Evolutionary conservation across 2,113 vertebrate species (phyloP).

Genomic region (Prionailurus viverrinus): DNA sequence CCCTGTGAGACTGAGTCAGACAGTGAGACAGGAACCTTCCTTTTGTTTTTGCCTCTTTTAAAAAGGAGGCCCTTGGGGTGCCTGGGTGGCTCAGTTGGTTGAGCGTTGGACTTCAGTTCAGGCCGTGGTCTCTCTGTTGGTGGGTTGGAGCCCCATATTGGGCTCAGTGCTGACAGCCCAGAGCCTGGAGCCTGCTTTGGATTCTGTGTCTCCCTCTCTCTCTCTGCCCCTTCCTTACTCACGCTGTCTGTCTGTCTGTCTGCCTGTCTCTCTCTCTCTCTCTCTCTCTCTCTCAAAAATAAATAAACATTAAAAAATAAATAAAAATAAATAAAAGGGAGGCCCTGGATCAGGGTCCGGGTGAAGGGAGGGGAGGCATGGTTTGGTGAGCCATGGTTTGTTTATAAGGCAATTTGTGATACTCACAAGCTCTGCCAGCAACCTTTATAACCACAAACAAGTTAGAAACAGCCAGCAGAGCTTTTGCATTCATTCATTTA

Average conservation of each 20-base stretch:
- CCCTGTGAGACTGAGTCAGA: background rate
- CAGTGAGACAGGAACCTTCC: background rate
- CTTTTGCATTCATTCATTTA: background rate
- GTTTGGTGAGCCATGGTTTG: rapidly evolving
- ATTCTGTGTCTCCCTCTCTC: too few relatives aligned
- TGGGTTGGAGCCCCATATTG: too few relatives aligned
- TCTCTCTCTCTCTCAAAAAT: too few relatives aligned
- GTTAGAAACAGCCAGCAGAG: background rate
- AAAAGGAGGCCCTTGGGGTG: background rate
- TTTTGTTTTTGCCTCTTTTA: background rate
- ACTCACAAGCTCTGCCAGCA: background rate
- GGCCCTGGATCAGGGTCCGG: background rate
- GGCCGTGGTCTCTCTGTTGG: too few relatives aligned
- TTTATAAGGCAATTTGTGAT: background rate
- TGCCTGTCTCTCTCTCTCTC: too few relatives aligned
- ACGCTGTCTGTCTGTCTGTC: too few relatives aligned
- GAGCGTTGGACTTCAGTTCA: too few relatives aligned
- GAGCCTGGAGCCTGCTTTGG: too few relatives aligned
- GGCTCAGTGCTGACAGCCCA: too few relatives aligned
- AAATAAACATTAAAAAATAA: too few relatives aligned
- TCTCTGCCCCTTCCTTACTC: too few relatives aligned
- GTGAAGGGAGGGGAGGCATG: rapidly evolving
- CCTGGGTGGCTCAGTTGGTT: too few relatives aligned
- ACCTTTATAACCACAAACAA: background rate
- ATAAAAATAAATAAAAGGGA: background rate